These are phyloP conservation scores for Amblyjoppa fuscipennis DNA, from an alignment of 2,888 invertebrate genomes.

Conservation along the genomic window DNA sequence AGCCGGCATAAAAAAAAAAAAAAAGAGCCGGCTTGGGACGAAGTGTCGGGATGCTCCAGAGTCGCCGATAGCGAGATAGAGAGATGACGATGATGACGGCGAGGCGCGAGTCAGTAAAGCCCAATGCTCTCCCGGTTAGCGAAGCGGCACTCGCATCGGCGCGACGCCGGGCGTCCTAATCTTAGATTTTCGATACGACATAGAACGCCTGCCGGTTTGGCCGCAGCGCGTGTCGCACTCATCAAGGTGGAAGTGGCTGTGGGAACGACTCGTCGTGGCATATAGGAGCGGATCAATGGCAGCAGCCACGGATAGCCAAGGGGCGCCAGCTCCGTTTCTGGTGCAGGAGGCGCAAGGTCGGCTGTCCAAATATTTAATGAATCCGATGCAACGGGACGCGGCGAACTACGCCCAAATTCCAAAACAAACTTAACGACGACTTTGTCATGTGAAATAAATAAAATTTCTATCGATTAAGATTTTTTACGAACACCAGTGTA, in stretches of 20 bases:
- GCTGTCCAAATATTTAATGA: constrained; percentile 50
- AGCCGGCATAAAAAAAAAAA: constrained; percentile 42
- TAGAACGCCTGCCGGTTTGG: constrained; percentile 69
- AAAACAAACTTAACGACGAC: neutral
- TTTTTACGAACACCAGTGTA: neutral
- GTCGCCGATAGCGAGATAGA: constrained; percentile 42
- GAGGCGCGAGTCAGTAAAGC: neutral
- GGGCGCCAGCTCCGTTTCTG: constrained; percentile 52
- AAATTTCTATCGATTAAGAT: neutral
- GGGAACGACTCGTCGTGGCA: constrained; percentile 69
- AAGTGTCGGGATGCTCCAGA: constrained; percentile 10
- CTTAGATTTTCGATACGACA: constrained; percentile 76
- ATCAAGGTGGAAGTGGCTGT: constrained; percentile 72
- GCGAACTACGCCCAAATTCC: constrained; percentile 11
- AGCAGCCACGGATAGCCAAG: constrained; percentile 48
- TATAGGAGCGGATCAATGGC: constrained; percentile 76
- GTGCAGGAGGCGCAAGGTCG: constrained; percentile 61
- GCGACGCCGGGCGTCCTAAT: constrained; percentile 73
- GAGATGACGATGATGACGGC: constrained; percentile 25
- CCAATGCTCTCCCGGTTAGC: constrained; percentile 67
- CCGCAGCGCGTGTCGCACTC: constrained; percentile 71
- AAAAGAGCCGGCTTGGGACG: constrained; percentile 23
- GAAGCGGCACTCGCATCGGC: constrained; percentile 20
- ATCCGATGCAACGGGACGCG: constrained; percentile 27
- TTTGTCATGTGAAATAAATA: neutral